These are phyloP conservation scores for Metallyticus violacea DNA, from an alignment of 2,888 invertebrate species.

Conservation along the genomic window DNA sequence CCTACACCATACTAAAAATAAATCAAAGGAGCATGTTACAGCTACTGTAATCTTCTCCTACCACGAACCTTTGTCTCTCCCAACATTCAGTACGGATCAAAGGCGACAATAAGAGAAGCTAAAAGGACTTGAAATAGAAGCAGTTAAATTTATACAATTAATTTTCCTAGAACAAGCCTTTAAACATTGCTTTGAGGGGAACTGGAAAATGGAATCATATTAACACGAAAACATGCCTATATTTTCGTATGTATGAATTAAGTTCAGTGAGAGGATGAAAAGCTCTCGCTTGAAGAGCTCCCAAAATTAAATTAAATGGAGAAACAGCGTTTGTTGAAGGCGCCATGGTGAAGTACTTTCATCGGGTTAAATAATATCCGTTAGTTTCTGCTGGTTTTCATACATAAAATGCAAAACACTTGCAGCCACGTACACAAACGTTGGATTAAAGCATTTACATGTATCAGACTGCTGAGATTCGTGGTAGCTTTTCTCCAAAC, in stretches of 20 bases:
- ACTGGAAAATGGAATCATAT: not conserved
- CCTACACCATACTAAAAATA: no score
- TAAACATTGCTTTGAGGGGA: not conserved
- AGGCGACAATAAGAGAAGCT: not conserved
- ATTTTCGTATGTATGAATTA: not conserved
- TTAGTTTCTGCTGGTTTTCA: not conserved
- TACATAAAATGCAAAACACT: not conserved
- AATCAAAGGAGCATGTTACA: not conserved
- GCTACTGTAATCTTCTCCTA: no score
- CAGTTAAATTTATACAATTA: not conserved
- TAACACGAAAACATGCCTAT: not conserved
- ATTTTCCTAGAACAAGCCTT: not conserved
- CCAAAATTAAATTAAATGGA: not conserved
- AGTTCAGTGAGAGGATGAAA: not conserved
- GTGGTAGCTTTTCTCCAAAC: not conserved
- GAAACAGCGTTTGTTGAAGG: not conserved
- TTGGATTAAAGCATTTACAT: not conserved
- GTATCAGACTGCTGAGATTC: not conserved
- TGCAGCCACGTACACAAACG: not conserved
- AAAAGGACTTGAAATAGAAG: not conserved
- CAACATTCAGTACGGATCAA: not conserved
- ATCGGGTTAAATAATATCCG: not conserved
- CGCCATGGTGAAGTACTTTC: not conserved
- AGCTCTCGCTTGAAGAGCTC: not conserved
- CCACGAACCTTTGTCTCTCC: not conserved